These are phyloP conservation scores for Synodontis membranacea DNA, from an alignment of 2,113 vertebrate species.

Conservation along the genomic window DNA sequence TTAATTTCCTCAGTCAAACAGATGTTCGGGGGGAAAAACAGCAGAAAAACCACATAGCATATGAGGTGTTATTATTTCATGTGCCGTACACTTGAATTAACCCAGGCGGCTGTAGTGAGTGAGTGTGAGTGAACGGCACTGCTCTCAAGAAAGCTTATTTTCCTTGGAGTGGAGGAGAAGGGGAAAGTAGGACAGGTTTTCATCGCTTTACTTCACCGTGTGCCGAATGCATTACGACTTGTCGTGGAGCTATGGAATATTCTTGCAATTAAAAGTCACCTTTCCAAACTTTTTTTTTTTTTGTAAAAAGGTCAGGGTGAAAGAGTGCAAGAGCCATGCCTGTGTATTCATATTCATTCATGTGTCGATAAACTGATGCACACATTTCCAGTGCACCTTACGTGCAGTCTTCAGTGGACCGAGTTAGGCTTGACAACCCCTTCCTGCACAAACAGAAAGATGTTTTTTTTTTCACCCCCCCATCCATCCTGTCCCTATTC, in stretches of 20 bases:
- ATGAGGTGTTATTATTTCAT: slow-evolving; percentile 51
- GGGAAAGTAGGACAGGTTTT: slow-evolving; percentile 54
- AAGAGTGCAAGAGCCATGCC: not conserved
- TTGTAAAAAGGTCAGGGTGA: slow-evolving; percentile 19
- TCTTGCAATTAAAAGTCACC: slow-evolving; percentile 48
- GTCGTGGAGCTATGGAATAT: slow-evolving; percentile 48
- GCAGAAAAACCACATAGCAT: not conserved
- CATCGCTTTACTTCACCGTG: slow-evolving; percentile 38
- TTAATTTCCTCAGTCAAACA: slow-evolving; percentile 44
- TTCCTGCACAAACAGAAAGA: slow-evolving; percentile 42
- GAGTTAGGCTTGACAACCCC: slow-evolving; percentile 66
- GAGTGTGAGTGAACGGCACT: slow-evolving; percentile 60
- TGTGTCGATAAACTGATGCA: not conserved
- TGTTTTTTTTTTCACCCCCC: slow-evolving; percentile 25
- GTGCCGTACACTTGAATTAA: slow-evolving; percentile 47
- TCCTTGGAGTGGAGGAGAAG: slow-evolving; percentile 58
- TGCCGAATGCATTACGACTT: slow-evolving; percentile 44
- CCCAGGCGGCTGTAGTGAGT: slow-evolving; percentile 55
- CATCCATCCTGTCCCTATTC: slow-evolving; percentile 40
- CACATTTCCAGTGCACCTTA: slow-evolving; percentile 61
- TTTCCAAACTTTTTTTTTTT: slow-evolving; percentile 24
- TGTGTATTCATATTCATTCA: slow-evolving; percentile 51
- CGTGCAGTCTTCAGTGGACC: slow-evolving; percentile 62
- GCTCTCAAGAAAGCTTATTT: slow-evolving; percentile 59
- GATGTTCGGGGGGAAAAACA: slow-evolving; percentile 1